Evolutionary conservation across 2,888 invertebrate genomes (phyloP), one percentile per base, ranked within the genome.

Genomic region (Noctua janthe): DNA sequence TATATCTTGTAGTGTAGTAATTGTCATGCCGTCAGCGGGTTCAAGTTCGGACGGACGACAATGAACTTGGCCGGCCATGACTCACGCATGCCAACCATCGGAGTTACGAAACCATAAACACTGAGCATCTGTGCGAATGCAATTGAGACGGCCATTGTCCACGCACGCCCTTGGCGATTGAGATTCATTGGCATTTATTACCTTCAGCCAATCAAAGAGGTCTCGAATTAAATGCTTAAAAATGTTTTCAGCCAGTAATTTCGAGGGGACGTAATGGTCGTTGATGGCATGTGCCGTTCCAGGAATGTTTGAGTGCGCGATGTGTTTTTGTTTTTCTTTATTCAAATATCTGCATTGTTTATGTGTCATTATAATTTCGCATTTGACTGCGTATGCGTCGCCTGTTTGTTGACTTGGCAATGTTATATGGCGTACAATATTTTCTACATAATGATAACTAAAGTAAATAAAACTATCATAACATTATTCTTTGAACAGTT

Each of bases 41-140:
- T 97, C 97, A 97, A 97, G 97, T 97, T 97, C 97, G 96, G 94
- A 82, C 94, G 92, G 92, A 92, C 96, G 97, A 97, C 97, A 97
- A 96, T 97, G 97, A 97, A 97, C 97, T 97, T 97, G 97, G 95
- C 94, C 94, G 96, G 94, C 95, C 96, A 89, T 96, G 97, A 97
- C 95, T 97, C 97, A 97, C 93, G 93, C 94, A 94, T 94, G 92
- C 94, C 93, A 93, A 92, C 94, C 95, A 94, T 94, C 94, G 91
- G 90, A 93, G 95, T 97, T 96, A 97, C 95, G 95, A 96, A 96
- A 97, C 95, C 96, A 95, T 96, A 96, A 96, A 95, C 95, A 95
- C 90, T 91, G 89, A 87, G 92, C 94, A 94, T 95, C 94, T 94
- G 94, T 93, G 93, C 93, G 91, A 94, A 92, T 93, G 89, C 89